phyloP scores from a whole-genome alignment of 2,113 vertebrate species.

The Pavo muticus region DNA sequence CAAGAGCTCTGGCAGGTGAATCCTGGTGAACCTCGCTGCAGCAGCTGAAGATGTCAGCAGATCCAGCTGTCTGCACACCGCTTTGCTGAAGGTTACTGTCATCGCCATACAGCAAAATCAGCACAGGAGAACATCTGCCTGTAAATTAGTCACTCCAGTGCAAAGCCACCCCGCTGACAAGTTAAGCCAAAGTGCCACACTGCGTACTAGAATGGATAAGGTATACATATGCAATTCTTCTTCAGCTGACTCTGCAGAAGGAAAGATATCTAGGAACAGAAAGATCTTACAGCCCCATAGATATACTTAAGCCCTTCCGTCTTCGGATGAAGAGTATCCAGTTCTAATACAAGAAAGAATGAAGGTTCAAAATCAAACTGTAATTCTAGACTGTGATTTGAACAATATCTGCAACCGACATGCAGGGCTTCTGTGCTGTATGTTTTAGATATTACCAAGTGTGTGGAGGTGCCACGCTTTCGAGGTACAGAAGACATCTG shows the following conservation, averaged over 20 bases:
- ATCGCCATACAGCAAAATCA: not conserved
- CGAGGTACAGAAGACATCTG: not conserved
- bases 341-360: not conserved
- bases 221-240: rapidly evolving
- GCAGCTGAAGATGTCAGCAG: not conserved
- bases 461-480: not conserved
- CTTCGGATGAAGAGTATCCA: not conserved
- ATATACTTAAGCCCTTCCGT: not conserved
- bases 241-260: not conserved
- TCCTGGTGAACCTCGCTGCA: not conserved
- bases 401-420: not conserved
- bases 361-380: not conserved
- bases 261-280: not conserved
- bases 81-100: not conserved
- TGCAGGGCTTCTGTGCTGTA: not conserved
- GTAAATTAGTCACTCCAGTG: not conserved
- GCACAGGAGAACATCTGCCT: not conserved
- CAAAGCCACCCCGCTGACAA: not conserved
- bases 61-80: not conserved
- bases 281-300: not conserved
- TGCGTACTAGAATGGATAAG: not conserved
- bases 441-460: not conserved
- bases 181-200: not conserved
- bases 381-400: not conserved
- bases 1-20: not conserved